phyloP scores from a whole-genome alignment of 2,113 vertebrate genomes.

The Brevimyrus niger region DNA sequence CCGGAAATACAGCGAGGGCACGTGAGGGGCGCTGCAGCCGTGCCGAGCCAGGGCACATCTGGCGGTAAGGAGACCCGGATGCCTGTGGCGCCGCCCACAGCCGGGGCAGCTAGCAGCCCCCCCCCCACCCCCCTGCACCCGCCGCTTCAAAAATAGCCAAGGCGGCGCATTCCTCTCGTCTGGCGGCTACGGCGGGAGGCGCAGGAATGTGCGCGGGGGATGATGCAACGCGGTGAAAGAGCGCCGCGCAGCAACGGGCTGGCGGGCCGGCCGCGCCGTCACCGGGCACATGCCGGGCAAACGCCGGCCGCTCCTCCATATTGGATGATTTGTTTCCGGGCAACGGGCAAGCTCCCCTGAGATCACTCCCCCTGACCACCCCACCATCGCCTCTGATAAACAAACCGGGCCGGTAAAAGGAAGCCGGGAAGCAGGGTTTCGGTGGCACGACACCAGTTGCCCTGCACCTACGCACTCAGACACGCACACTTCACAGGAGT shows the following conservation, averaged over 20 bases:
- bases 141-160: constrained; percentile 79
- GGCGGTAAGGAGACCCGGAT: constrained; percentile 81
- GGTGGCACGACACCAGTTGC: neutral
- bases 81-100: constrained; percentile 80
- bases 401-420: neutral
- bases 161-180: constrained; percentile 69
- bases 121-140: constrained; percentile 19
- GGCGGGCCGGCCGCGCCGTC: neutral
- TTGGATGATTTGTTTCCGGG: neutral
- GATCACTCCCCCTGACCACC: neutral
- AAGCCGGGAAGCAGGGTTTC: neutral
- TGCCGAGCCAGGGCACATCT: constrained; percentile 62
- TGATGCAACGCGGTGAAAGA: constrained; percentile 58
- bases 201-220: constrained; percentile 35
- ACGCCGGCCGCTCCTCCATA: neutral
- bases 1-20: constrained; percentile 23
- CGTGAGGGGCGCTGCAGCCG: constrained; percentile 62
- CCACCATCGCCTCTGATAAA: neutral
- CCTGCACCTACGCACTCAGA: neutral
- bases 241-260: constrained; percentile 37
- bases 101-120: constrained; percentile 68
- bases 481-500: neutral
- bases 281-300: neutral
- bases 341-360: neutral
- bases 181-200: constrained; percentile 59